Evolutionary conservation across 2,113 vertebrate genomes (phyloP).

Genomic region (Mesoclemmys tuberculata): DNA sequence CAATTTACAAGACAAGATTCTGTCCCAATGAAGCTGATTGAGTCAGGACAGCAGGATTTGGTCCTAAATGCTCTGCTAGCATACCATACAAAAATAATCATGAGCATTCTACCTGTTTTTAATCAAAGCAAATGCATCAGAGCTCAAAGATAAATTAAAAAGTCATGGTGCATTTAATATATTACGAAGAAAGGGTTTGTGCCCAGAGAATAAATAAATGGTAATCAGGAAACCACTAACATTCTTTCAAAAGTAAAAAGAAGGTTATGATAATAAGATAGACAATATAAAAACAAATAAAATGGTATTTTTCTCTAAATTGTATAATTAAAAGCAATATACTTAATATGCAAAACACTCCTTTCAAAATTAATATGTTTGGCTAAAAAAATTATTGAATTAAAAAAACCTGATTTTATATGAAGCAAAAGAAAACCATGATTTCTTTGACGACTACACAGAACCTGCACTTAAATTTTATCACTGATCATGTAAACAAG

Average conservation of each 20-base stretch:
- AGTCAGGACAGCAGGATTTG: background rate
- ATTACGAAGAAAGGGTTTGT: background rate
- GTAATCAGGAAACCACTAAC: background rate
- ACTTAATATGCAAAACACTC: background rate
- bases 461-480: background rate
- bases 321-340: background rate
- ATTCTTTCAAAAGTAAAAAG: background rate
- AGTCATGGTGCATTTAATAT: slow-evolving; percentile 35
- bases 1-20: background rate
- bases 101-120: background rate
- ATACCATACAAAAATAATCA: slow-evolving; percentile 32
- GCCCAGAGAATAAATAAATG: background rate
- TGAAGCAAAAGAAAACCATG: background rate
- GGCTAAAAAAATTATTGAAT: background rate
- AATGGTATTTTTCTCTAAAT: background rate
- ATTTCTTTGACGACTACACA: accelerated
- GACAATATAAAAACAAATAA: background rate
- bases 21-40: background rate
- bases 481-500: accelerated
- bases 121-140: background rate
- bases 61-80: background rate
- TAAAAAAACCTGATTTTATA: slow-evolving; percentile 2
- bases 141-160: slow-evolving; percentile 10
- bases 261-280: background rate
- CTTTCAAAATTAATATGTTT: background rate